phyloP scores from a whole-genome alignment of 1,140 invertebrate species.

The Euwallacea fornicatus region DNA sequence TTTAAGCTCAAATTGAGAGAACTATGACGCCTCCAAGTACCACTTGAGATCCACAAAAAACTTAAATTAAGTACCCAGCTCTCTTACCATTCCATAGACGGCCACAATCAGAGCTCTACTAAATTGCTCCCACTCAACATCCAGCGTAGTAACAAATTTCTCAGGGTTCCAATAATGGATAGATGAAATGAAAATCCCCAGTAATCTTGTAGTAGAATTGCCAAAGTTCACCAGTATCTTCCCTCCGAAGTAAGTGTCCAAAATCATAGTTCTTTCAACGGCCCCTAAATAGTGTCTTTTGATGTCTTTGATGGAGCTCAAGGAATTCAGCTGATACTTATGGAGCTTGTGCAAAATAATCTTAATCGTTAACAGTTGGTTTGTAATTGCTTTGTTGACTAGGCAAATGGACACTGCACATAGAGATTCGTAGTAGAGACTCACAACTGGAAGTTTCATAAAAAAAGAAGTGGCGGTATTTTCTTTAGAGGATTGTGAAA shows the following conservation, averaged over 20 bases:
- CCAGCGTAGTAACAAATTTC: background rate
- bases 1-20: too few species aligned
- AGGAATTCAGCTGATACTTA: background rate
- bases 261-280: background rate
- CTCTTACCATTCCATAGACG: conserved; percentile 6
- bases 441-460: background rate
- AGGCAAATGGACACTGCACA: background rate
- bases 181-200: conserved; percentile 9
- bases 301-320: conserved; percentile 9
- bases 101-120: background rate
- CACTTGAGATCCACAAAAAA: too few species aligned
- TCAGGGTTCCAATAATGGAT: conserved; percentile 9
- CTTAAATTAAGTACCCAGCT: too few species aligned
- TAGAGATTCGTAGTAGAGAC: conserved; percentile 6
- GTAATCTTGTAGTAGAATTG: conserved; percentile 2
- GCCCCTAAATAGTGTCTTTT: conserved; percentile 13
- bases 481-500: background rate
- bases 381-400: background rate
- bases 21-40: too few species aligned
- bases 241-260: conserved; percentile 18
- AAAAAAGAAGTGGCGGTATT: background rate
- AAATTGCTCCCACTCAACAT: conserved; percentile 1
- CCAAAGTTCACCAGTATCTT: conserved; percentile 13
- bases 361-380: background rate
- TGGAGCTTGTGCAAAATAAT: conserved; percentile 4